These are phyloP conservation scores for Hestina assimilis DNA, from an alignment of 1,140 invertebrate species.

Conservation along the genomic window DNA sequence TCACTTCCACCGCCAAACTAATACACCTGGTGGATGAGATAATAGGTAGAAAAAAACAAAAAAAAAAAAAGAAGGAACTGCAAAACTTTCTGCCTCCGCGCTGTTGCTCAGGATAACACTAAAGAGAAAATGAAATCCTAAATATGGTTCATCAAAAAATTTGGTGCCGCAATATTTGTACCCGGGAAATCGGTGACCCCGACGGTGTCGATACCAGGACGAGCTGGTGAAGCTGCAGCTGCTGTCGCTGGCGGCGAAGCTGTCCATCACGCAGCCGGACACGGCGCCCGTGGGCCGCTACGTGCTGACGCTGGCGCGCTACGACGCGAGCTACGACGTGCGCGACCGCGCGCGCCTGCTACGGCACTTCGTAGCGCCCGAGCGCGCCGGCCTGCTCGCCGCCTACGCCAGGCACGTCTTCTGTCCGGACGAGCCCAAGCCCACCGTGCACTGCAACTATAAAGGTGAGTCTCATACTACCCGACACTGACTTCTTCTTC, in stretches of 20 bases:
- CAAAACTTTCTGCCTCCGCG: too few species aligned
- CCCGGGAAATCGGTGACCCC: too few species aligned
- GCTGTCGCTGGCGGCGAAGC: constrained; percentile 95
- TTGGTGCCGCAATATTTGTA: too few species aligned
- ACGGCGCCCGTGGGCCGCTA: constrained; percentile 94
- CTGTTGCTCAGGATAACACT: too few species aligned
- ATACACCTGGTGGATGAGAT: too few species aligned
- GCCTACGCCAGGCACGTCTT: constrained; percentile 92
- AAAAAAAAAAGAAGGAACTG: too few species aligned
- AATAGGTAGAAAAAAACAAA: too few species aligned
- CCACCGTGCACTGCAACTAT: constrained; percentile 85
- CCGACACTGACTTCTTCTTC: neutral
- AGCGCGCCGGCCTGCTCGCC: constrained; percentile 79
- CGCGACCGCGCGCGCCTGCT: constrained; percentile 95
- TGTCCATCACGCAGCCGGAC: constrained; percentile 94
- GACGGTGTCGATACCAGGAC: too few species aligned
- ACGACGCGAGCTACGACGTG: constrained; percentile 99
- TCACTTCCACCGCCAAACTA: too few species aligned
- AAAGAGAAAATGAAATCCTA: too few species aligned
- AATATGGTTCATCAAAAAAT: too few species aligned
- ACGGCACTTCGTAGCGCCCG: constrained; percentile 87
- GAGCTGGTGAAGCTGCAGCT: constrained; percentile 98
- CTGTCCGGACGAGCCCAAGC: constrained; percentile 94
- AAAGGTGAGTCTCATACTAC: constrained; percentile 57
- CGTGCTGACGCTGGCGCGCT: constrained; percentile 97